Evolutionary conservation across 2,888 invertebrate genomes (phyloP).

Genomic region (Acanthosepion esculentum): DNA sequence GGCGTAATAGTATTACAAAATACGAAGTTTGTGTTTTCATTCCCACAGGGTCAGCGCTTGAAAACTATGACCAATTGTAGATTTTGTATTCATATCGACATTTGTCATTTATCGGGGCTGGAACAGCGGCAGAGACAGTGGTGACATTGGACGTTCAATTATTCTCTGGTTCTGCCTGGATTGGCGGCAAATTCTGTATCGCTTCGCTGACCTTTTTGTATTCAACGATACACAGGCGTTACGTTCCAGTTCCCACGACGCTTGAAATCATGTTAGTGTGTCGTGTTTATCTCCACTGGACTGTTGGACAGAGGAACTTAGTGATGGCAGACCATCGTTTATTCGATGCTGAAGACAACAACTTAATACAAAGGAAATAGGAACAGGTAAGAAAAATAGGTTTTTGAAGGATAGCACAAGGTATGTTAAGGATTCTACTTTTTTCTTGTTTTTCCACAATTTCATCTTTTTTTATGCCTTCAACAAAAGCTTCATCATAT

Average conservation of each 20-base stretch:
- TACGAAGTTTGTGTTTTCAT: background rate
- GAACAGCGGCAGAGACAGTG: background rate
- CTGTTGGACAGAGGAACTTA: background rate
- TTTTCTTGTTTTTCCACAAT: no score
- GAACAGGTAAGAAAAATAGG: no score
- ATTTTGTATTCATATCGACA: constrained; percentile 33
- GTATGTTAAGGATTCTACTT: no score
- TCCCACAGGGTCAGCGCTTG: constrained; percentile 16
- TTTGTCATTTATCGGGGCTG: background rate
- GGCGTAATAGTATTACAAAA: background rate
- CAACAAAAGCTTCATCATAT: no score
- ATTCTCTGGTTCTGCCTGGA: background rate
- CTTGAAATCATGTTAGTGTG: background rate
- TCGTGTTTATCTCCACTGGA: background rate
- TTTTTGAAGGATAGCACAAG: no score
- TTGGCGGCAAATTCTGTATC: background rate
- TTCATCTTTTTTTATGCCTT: no score
- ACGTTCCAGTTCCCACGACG: background rate
- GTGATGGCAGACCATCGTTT: background rate
- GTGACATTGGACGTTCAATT: background rate
- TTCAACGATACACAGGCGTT: background rate
- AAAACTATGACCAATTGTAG: background rate
- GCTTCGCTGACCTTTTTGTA: background rate
- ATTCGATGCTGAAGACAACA: background rate
- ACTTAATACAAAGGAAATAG: background rate